These are phyloP conservation scores for Heterodera filipjevi DNA, from an alignment of 2,888 invertebrate species.

Conservation along the genomic window DNA sequence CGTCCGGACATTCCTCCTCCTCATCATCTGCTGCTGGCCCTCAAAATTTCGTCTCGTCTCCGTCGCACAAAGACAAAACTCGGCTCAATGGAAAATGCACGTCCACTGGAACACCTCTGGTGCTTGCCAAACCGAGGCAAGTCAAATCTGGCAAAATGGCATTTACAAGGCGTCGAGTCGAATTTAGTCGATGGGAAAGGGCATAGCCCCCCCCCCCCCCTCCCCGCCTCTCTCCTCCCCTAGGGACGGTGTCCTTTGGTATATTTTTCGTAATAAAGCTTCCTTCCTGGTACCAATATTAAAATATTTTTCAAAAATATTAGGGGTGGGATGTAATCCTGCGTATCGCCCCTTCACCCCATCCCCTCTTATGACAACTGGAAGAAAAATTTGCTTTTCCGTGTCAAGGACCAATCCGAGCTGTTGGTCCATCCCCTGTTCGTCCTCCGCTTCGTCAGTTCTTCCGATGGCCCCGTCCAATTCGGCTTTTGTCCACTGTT, in stretches of 20 bases:
- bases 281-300: too few relatives aligned
- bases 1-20: neutral
- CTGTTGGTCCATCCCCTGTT: conserved; percentile 26
- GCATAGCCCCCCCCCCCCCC: too few relatives aligned
- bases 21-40: neutral
- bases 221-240: too few relatives aligned
- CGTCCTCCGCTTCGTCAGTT: conserved; percentile 36
- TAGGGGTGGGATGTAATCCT: too few relatives aligned
- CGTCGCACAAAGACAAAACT: neutral
- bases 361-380: too few relatives aligned
- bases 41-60: neutral
- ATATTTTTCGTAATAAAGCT: too few relatives aligned
- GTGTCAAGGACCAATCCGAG: conserved; percentile 30
- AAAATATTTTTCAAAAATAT: too few relatives aligned
- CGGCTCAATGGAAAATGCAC: neutral
- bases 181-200: too few relatives aligned
- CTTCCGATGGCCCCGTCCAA: conserved; percentile 10
- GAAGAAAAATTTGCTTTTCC: neutral
- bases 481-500: conserved; percentile 21
- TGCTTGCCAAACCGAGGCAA: conserved; percentile 16
- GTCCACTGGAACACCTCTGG: neutral
- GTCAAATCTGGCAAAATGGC: neutral
- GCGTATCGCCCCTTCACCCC: neutral
- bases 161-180: neutral
- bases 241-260: too few relatives aligned